Evolutionary conservation across 1,140 invertebrate species (phyloP), one percentile per base, ranked within the genome.

Genomic region (Carposina sasakii): DNA sequence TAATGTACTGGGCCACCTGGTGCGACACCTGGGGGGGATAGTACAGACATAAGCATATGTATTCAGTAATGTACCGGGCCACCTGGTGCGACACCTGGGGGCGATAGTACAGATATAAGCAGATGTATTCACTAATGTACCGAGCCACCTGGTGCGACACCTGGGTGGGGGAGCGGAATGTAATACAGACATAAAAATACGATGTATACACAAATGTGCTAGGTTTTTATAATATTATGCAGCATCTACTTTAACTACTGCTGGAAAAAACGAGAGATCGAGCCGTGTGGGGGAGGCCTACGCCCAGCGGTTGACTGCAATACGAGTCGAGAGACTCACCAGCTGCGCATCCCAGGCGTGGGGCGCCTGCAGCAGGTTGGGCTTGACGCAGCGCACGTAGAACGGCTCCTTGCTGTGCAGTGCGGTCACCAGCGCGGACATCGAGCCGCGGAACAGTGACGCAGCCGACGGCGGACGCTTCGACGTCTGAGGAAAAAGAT

Each of bases 321-420:
- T 17, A 4, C 3, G 4, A 3, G 15, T 15, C 10, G 4, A 37
- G 20, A 8, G 23, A 54, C 87, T 85, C 5, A 94, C 91, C 69
- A 93, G 79, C 64, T 90, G 85, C 46, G 89, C 81, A 66, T 97
- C 92, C 81, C 96, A 95, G 21, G 90, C 78, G 45, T 89, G 88
- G 0, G 96, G 91, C 37, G 94, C 93, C 85, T 98, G 98, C 6
- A 93, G 88, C 63, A 98, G 95, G 76, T 98, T 98, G 9, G 97
- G 96, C 76, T 99, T 99, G 55, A 98, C 91, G 73, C 96, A 98
- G 34, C 97, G 89, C n/a, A 98, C 94, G 85, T 98, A 98, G 85
- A 96, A 97, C 1, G 97, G 96, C 66, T 97, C 96, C 86, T 98
- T 98, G 69, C 90, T 93, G 8, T 91, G 90, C 57, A 99, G 83